phyloP scores from a whole-genome alignment of 2,888 invertebrate species.

The Tinea trinotella region DNA sequence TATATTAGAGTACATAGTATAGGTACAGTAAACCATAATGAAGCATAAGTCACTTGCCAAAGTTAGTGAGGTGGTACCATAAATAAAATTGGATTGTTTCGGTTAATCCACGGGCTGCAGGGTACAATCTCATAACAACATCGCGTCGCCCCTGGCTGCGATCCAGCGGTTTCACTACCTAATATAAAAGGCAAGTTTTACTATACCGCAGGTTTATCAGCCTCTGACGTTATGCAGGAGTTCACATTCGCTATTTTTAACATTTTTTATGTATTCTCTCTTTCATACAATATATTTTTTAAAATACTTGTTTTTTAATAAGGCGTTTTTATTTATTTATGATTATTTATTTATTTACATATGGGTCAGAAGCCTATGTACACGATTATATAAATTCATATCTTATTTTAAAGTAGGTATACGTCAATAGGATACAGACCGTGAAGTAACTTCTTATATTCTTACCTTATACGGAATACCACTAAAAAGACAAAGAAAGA shows the following conservation, averaged over 20 bases:
- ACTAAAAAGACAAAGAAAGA: too few species aligned
- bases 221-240: background rate
- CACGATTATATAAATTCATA: too few species aligned
- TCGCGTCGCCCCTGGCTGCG: conserved; percentile 37
- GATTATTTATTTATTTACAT: too few species aligned
- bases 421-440: too few species aligned
- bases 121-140: conserved; percentile 44
- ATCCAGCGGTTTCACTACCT: conserved; percentile 30
- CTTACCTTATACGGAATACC: too few species aligned
- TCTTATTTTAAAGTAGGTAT: too few species aligned
- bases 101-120: conserved; percentile 27
- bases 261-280: background rate
- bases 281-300: too few species aligned
- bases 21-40: background rate
- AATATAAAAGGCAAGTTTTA: conserved; percentile 13
- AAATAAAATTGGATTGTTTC: conserved; percentile 25
- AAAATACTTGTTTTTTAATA: too few species aligned
- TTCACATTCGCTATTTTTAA: background rate
- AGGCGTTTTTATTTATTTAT: too few species aligned
- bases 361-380: too few species aligned
- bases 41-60: conserved; percentile 15
- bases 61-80: conserved; percentile 15
- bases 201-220: conserved; percentile 1
- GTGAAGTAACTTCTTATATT: too few species aligned
- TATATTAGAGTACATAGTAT: too few species aligned